Conservation (phyloP, 2,888 invertebrate genomes). For the Conchocele bisecta region DNA sequence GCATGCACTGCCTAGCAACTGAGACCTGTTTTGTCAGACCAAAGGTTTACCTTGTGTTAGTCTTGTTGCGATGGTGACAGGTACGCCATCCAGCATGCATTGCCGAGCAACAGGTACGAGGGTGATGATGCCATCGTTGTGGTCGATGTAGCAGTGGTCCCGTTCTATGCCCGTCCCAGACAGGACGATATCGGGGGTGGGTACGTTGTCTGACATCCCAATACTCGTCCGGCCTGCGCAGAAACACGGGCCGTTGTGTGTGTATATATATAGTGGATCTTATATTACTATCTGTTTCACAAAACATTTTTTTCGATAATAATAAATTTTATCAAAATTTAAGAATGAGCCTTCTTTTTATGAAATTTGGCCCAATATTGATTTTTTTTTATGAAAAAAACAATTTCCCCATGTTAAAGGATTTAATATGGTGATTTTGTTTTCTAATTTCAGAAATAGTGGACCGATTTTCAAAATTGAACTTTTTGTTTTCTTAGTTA, state of each 20-base stretch:
- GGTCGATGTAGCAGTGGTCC: constrained; percentile 94
- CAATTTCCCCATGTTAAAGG: too few species aligned
- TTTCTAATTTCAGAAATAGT: too few species aligned
- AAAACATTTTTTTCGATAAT: neutral
- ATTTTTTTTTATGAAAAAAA: too few species aligned
- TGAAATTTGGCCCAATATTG: neutral
- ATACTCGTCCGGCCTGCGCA: constrained; percentile 88
- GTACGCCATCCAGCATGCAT: constrained; percentile 89
- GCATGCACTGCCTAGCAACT: neutral
- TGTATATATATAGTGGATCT: neutral
- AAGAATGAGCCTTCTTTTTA: neutral
- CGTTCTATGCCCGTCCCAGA: constrained; percentile 93
- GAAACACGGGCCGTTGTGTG: neutral
- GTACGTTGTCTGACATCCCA: constrained; percentile 88
- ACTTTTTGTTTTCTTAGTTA: too few species aligned
- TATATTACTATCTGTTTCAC: neutral
- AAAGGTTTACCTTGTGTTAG: constrained; percentile 90
- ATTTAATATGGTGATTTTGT: too few species aligned
- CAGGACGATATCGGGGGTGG: constrained; percentile 90
- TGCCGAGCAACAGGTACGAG: constrained; percentile 89
- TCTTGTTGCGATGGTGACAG: constrained; percentile 88
- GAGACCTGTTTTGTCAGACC: neutral
- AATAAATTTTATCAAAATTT: too few species aligned
- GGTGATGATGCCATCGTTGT: constrained; percentile 91
- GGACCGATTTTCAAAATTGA: too few species aligned